Evolutionary conservation across 2,113 vertebrate species (phyloP), one percentile per base, ranked within the genome.

Genomic region (Embiotoca jacksoni): DNA sequence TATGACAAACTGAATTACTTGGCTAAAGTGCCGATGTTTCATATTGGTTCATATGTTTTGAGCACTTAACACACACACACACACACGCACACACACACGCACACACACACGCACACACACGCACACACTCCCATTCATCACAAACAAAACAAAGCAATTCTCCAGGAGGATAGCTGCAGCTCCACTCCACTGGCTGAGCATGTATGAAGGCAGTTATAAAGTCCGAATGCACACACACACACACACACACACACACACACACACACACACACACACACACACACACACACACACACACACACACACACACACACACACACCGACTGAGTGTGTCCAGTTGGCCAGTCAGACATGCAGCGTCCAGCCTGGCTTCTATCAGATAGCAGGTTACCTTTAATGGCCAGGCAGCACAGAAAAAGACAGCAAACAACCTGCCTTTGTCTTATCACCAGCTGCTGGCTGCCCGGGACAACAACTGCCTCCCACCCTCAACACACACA

Each of bases 351-450:
- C 58, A 70, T 75, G 30, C 32, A 1, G 36, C 56, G 79, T 84
- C 78, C 83, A 87, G 74, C 16, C 49, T 54, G 60, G 70, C 44
- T 68, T 63, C 69, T 70, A 89, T 91, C 87, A 84, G 89, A 91
- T 86, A 82, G 66, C 64, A 82, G 76, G 35, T 73, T 82, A 78
- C 75, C 71, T 78, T 86, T 89, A 89, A 91, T 89, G 76, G 57
- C 52, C 35, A 52, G 61, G 56, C 79, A 80, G 74, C 68, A 52
- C 52, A 69, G 77, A 85, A 23, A 68, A 60, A 82, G 80, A 88
- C 85, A 86, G 76, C 83, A 84, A 91, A 88, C 83, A 89, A 82
- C 63, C 78, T 66, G 76, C 63, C 70, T 84, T 88, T 84, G 89
- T 91, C 81, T 91, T 88, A 91, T 89, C 87, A 81, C 66, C 54